Percentiles rank a stretch among this genome's conserved stretches.
Conservation (phyloP, 2,797 vertebrate species). For the Amblyraja radiata region DNA sequence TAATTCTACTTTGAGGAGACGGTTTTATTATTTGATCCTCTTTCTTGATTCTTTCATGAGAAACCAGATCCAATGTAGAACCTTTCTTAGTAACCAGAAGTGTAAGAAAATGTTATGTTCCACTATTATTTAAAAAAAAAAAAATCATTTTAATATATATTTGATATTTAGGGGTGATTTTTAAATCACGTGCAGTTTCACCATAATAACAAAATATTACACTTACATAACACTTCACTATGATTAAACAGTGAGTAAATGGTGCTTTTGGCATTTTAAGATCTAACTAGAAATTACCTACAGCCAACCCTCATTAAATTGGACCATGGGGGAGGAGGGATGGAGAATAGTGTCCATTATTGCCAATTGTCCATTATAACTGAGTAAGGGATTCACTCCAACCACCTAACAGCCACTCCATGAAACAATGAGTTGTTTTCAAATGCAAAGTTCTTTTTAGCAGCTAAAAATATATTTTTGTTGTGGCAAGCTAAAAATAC, state of each 20-base stretch:
- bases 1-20: background rate
- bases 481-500: no score
- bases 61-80: background rate
- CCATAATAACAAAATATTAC: background rate
- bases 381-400: no score
- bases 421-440: no score
- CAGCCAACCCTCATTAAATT: no score
- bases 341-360: no score
- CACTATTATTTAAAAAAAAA: background rate
- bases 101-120: background rate
- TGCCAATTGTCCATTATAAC: no score
- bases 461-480: no score
- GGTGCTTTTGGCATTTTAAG: background rate
- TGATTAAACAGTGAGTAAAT: background rate
- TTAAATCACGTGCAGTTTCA: background rate
- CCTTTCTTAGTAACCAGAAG: background rate
- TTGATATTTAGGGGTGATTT: background rate
- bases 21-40: background rate
- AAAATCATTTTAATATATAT: background rate
- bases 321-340: no score
- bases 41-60: background rate
- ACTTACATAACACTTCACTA: no score
- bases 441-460: no score
- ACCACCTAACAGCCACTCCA: no score
- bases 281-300: background rate